Conservation (phyloP, 2,888 invertebrate species). For the Synergus gifuensis region DNA sequence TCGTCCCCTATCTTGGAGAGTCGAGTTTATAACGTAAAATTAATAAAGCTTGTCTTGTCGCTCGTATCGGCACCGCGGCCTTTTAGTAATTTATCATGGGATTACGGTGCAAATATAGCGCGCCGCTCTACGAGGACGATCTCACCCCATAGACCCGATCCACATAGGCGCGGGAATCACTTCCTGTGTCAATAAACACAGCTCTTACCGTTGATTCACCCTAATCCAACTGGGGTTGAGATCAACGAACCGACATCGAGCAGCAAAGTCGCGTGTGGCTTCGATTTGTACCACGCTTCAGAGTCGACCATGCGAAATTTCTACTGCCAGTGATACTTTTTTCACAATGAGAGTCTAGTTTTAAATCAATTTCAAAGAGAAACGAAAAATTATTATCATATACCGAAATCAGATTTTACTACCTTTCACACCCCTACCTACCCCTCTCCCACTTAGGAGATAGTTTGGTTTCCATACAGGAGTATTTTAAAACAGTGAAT, state of each 20-base stretch:
- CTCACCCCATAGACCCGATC: slow-evolving; percentile 43
- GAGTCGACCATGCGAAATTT: slow-evolving; percentile 36
- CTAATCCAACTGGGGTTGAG: slow-evolving; percentile 64
- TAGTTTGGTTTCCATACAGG: no score
- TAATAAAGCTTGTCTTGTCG: slow-evolving; percentile 75
- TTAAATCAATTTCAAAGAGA: neutral
- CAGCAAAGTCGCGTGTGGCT: slow-evolving; percentile 43
- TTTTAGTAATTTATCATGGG: slow-evolving; percentile 76
- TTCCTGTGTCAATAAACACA: slow-evolving; percentile 76
- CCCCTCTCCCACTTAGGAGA: no score
- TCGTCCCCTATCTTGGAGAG: slow-evolving; percentile 49
- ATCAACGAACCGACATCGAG: slow-evolving; percentile 63
- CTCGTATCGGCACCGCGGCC: slow-evolving; percentile 61
- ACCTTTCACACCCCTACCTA: no score
- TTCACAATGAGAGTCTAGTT: neutral
- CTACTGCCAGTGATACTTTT: neutral
- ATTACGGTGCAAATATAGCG: slow-evolving; percentile 75
- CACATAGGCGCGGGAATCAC: slow-evolving; percentile 71
- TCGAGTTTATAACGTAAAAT: slow-evolving; percentile 75
- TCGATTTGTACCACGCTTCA: slow-evolving; percentile 41
- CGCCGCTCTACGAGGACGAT: slow-evolving; percentile 46
- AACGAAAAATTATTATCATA: neutral
- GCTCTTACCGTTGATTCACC: slow-evolving; percentile 67
- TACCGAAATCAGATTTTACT: no score
- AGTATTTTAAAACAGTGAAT: no score